Conservation (phyloP, 1,140 invertebrate genomes). For the Cataglyphis hispanica region DNA sequence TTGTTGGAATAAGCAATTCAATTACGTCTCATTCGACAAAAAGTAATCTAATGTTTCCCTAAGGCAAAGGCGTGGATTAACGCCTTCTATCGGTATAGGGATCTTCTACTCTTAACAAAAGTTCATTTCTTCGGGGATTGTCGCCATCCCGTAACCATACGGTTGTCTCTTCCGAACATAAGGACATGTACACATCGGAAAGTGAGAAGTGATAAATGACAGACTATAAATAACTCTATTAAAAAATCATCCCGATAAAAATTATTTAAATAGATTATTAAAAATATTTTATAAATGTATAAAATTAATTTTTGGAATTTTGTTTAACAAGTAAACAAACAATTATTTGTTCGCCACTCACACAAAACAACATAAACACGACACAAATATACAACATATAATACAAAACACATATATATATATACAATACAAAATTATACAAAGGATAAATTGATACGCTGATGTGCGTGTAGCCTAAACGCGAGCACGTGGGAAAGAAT, state of each 20-base stretch:
- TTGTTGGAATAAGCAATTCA: conserved; percentile 46
- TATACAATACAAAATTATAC: too few species aligned
- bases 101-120: conserved; percentile 37
- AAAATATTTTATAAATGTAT: neutral
- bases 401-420: too few species aligned
- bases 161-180: neutral
- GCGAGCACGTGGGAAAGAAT: neutral
- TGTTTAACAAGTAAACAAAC: neutral
- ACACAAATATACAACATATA: too few species aligned
- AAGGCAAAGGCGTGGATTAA: neutral
- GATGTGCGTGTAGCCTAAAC: conserved; percentile 18
- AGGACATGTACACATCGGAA: neutral
- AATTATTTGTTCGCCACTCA: neutral
- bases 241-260: neutral
- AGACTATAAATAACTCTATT: neutral
- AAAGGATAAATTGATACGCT: neutral
- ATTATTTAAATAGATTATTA: neutral
- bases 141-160: conserved; percentile 21
- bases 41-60: conserved; percentile 14
- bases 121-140: conserved; percentile 24
- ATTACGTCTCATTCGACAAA: conserved; percentile 32
- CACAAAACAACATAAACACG: too few species aligned
- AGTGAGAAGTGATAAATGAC: neutral
- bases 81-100: neutral
- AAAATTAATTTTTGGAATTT: neutral